Evolutionary conservation across 2,797 vertebrate species (phyloP), one percentile per base, ranked within the genome.

Genomic region (Manis crassicaudata): DNA sequence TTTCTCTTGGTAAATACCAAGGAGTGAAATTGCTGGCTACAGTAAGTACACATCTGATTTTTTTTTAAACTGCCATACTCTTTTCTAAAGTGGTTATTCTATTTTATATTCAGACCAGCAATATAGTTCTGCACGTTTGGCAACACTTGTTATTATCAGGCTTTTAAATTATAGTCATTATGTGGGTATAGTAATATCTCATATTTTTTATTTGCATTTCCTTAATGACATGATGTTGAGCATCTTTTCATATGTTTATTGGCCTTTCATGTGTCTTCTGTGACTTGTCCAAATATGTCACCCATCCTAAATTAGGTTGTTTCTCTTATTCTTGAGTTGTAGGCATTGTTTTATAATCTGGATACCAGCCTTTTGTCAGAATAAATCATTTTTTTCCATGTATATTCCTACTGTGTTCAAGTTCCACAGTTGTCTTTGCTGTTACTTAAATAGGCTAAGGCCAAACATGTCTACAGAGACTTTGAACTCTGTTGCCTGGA

Each of bases 201-300:
- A 62, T 75, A 12, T 23, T 14, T 88, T 89, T 92, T 83, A 88
- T 80, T 68, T 95, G 52, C 37, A 88, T 75, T 92, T 79, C 27
- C 58, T 46, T 84, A n/a, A n/a, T 75, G 62, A 62, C 14, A 77
- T 80, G 43, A 85, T 54, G 16, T 58, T 87, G 40, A 76, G 16
- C 43, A 75, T 81, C n/a, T 81, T 58, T 70, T 35, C 35, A 65
- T 54, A 35, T 67, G 37, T 68, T 75, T 81, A n/a, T 70, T 68
- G 52, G 29, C n/a, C 54, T 82, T 93, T 72, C 43, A 67, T 56
- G 2, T 62, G 46, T 67, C 62, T 77, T 75, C 54, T 62, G 40
- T 92, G 37, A 72, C 86, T 29, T 95, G 35, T 62, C 80, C 17
- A 86, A 35, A 50, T 72, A 25, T 63, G 32, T 54, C 52, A 62